Conservation (phyloP, 1,140 invertebrate species). For the Brachionus paranguensis region DNA sequence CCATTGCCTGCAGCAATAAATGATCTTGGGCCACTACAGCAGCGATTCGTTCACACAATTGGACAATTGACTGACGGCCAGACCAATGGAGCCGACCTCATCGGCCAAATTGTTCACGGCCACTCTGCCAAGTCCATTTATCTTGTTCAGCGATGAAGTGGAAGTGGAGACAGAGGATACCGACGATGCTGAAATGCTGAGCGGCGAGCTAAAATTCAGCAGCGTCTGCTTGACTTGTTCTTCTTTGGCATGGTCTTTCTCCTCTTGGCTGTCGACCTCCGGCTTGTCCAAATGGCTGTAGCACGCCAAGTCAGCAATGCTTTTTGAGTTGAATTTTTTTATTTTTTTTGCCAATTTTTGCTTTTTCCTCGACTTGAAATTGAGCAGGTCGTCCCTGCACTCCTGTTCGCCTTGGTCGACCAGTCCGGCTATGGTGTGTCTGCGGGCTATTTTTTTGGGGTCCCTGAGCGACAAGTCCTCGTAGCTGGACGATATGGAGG, state of each 20-base stretch:
- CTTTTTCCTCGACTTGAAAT: background rate
- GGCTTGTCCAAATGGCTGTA: background rate
- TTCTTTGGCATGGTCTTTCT: background rate
- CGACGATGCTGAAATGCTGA: conserved; percentile 20
- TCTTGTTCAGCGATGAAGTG: background rate
- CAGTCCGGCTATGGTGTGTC: background rate
- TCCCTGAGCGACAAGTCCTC: background rate
- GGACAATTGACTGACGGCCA: background rate
- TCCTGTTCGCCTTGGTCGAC: background rate
- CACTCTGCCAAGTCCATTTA: background rate
- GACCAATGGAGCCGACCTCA: conserved; percentile 11
- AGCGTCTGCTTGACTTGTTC: background rate
- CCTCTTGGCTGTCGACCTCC: background rate
- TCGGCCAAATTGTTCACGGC: background rate
- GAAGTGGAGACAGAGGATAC: background rate
- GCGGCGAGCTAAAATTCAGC: conserved; percentile 13
- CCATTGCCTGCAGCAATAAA: background rate
- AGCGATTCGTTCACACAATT: background rate
- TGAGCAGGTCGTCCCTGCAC: background rate
- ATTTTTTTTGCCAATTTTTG: background rate
- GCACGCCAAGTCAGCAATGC: background rate
- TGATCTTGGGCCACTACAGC: background rate
- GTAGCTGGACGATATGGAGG: background rate
- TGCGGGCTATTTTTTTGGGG: conserved; percentile 3
- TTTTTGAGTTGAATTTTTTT: conserved; percentile 3